phyloP scores from a whole-genome alignment of 2,797 vertebrate genomes.

The Brotula barbata region DNA sequence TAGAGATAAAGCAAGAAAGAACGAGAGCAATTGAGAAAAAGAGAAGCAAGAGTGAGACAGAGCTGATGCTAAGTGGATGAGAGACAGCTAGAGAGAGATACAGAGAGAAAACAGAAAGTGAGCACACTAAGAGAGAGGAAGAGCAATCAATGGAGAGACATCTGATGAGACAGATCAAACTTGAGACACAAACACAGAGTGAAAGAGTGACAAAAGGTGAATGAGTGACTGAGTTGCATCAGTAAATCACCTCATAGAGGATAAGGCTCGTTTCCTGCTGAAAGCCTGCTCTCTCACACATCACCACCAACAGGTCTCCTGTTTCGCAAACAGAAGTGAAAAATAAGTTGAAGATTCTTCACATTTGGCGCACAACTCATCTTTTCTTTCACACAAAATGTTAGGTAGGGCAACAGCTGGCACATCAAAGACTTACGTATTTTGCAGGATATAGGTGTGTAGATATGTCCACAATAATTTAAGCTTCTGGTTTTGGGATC shows the following conservation, averaged over 20 bases:
- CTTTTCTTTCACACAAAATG: no score
- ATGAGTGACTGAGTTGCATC: constrained; percentile 29
- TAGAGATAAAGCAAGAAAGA: constrained; percentile 5
- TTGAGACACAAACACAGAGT: constrained; percentile 9
- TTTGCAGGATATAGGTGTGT: constrained; percentile 99
- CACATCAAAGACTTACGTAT: constrained; percentile 87
- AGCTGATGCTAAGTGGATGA: not conserved
- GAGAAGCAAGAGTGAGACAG: constrained; percentile 2
- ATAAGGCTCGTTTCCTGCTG: constrained; percentile 99
- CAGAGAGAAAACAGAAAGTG: not conserved
- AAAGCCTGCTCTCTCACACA: constrained; percentile 99
- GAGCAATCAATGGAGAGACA: not conserved
- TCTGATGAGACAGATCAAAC: not conserved
- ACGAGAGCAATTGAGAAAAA: constrained; percentile 1
- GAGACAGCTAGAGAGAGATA: not conserved
- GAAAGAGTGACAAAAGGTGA: constrained; percentile 8
- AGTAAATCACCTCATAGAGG: constrained; percentile 97
- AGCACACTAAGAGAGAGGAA: not conserved
- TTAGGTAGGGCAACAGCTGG: no score
- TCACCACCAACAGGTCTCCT: constrained; percentile 99
- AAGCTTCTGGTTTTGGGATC: constrained; percentile 99
- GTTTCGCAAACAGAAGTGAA: constrained; percentile 16
- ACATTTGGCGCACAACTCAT: no score
- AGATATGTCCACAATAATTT: constrained; percentile 99
- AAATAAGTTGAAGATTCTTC: no score